Conservation (phyloP, 2,888 invertebrate genomes). For the Dasysyrphus tricinctus region DNA sequence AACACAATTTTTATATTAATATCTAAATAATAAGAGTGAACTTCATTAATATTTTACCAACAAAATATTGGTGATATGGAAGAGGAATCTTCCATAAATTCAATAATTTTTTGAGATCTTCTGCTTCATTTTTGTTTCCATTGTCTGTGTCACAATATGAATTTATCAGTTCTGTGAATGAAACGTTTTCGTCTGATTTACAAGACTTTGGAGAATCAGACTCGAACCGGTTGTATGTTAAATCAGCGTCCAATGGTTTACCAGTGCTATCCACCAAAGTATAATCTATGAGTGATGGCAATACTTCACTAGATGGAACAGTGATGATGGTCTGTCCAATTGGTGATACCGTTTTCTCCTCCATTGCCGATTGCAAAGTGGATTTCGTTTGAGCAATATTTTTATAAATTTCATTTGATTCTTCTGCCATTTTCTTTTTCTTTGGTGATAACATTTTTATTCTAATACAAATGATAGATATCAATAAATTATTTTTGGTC, state of each 20-base stretch:
- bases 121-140: background rate
- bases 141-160: background rate
- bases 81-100: conserved; percentile 8
- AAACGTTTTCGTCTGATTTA: background rate
- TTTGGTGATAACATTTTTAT: background rate
- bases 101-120: background rate
- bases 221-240: background rate
- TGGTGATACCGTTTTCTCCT: conserved; percentile 1
- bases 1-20: background rate
- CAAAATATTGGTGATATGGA: background rate
- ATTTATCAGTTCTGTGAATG: background rate
- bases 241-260: background rate
- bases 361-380: background rate
- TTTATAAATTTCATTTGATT: background rate
- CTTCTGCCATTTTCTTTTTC: background rate
- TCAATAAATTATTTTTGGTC: too few species aligned
- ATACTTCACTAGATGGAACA: conserved; percentile 4
- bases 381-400: background rate
- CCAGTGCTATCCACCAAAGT: background rate
- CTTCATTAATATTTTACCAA: background rate
- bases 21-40: background rate
- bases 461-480: background rate
- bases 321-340: background rate
- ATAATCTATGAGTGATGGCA: background rate
- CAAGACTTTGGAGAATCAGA: background rate